Evolutionary conservation across 1,140 invertebrate species (phyloP), one percentile per base, ranked within the genome.

Genomic region (Mamestra configurata): DNA sequence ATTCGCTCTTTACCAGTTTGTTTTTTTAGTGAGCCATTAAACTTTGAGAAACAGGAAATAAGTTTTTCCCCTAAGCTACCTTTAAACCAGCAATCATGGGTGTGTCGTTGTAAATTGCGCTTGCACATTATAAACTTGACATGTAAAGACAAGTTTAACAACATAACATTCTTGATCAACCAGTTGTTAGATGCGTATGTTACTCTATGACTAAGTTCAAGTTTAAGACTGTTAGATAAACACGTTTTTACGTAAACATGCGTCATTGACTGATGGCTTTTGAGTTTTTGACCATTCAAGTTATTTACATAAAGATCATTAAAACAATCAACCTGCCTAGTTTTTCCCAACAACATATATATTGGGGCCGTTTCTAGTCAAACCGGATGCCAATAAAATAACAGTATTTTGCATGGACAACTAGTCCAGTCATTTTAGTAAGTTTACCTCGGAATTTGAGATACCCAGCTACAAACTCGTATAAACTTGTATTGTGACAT

Each of bases 241-340:
- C 66, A 70, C 27, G 66, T 49, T 70, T 70, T n/a, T 46, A 70
- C 22, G n/a, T 46, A 70, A 70, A 70, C 66, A 70, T 24, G 43
- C 66, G 40, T 70, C 66, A 70, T 24, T 24, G 7, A n/a, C 24
- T 31, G 55, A 31, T 59, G 13, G 20, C 22, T 27, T 46, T 64
- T 40, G 18, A 22, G 4, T 20, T 49, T 24, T 20, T n/a, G n/a
- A n/a, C n/a, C n/a, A n/a, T n/a, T n/a, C 20, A 46, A 24, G 66
- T 8, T 70, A 13, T 70, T 46, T 70, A 24, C 66, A 27, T 13
- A 24, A 11, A 46, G 22, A 5, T 31, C 27, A 31, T 31, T 31
- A 31, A 31, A 31, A 31, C 27, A 31, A 31, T 31, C 27, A 31
- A 5, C n/a, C 2, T 31, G 27, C 27, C 27, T 31, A 31, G 11